phyloP scores from a whole-genome alignment of 2,797 vertebrate genomes.

The Enteromius mattozi region DNA sequence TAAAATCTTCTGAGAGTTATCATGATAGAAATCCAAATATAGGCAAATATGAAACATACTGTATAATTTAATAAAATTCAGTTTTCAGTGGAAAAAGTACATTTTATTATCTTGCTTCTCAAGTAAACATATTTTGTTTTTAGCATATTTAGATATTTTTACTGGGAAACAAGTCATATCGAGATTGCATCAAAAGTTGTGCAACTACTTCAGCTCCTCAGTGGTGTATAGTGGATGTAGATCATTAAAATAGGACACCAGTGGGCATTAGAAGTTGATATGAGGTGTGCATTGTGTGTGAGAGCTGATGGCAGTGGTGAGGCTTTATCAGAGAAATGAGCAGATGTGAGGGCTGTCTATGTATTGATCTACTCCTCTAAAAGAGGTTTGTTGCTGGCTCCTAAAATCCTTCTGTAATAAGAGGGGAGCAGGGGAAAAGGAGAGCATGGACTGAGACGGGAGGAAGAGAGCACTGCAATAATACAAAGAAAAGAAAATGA shows the following conservation, averaged over 20 bases:
- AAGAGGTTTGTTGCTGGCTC: slow-evolving; percentile 38
- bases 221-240: slow-evolving; percentile 1
- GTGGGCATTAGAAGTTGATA: slow-evolving; percentile 4
- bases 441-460: not conserved
- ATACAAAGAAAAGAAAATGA: not conserved
- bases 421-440: not conserved
- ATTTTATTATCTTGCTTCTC: not conserved
- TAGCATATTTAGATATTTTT: not conserved
- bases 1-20: too few species aligned
- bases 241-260: slow-evolving; percentile 18
- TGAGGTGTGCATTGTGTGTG: slow-evolving; percentile 14
- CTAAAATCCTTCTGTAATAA: slow-evolving; percentile 38
- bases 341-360: slow-evolving; percentile 31
- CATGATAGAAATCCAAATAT: too few species aligned
- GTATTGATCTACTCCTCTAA: slow-evolving; percentile 45
- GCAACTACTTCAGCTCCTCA: not conserved
- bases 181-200: not conserved
- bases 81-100: not conserved
- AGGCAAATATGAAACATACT: too few species aligned
- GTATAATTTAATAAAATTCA: not conserved
- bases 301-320: slow-evolving; percentile 14
- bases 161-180: not conserved
- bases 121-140: not conserved
- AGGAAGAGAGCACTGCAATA: not conserved
- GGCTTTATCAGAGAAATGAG: slow-evolving; percentile 46